Conservation (phyloP, 2,797 vertebrate genomes). For the Alcedo atthis region DNA sequence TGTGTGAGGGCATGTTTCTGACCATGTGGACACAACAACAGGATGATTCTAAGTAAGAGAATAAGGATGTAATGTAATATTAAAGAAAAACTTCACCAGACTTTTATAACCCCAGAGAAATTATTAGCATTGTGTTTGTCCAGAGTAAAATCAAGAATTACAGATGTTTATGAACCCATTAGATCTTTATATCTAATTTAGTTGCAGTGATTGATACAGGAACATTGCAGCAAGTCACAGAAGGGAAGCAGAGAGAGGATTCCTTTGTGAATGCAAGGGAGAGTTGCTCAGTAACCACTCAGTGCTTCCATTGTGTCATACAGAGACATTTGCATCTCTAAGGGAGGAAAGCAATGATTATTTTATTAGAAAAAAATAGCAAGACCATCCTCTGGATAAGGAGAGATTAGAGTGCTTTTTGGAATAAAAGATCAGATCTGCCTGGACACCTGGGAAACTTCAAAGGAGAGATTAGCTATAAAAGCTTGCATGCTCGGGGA, state of each 20-base stretch:
- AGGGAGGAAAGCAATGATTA: neutral
- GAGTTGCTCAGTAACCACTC: neutral
- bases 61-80: neutral
- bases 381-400: neutral
- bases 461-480: slow-evolving; percentile 6
- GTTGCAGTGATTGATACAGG: neutral
- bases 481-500: neutral
- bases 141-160: neutral
- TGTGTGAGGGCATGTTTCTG: neutral
- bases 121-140: neutral
- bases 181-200: neutral
- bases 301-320: neutral
- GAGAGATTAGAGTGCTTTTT: neutral
- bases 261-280: neutral
- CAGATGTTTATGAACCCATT: neutral
- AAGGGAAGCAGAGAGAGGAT: neutral
- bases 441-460: slow-evolving; percentile 1
- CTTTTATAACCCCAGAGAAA: neutral
- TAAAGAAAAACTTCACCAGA: neutral
- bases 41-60: neutral
- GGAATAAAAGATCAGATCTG: slow-evolving; percentile 11
- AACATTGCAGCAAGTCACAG: neutral
- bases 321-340: neutral
- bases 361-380: neutral
- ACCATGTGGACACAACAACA: neutral